Evolutionary conservation across 1,140 invertebrate genomes (phyloP).

Genomic region (Whitmania pigra): DNA sequence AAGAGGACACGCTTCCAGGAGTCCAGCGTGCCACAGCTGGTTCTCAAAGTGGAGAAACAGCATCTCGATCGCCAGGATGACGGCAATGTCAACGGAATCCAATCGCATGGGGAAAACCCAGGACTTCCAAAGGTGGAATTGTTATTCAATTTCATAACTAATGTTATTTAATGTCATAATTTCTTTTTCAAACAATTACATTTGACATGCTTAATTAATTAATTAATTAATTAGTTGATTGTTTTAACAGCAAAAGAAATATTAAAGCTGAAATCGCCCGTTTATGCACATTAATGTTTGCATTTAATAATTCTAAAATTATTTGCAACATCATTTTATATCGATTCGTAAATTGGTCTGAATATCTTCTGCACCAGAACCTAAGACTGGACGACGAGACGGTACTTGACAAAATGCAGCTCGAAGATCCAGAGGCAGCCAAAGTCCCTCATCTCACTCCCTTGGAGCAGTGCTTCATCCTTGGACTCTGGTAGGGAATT

Average conservation of each 20-base stretch:
- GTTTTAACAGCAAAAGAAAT: too few relatives aligned
- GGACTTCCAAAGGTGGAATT: conserved; percentile 40
- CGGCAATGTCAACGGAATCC: conserved; percentile 27
- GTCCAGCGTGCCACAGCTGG: conserved; percentile 64
- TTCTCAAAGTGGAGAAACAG: conserved; percentile 51
- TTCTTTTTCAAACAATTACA: too few relatives aligned
- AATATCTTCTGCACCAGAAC: conserved; percentile 26
- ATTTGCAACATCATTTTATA: too few relatives aligned
- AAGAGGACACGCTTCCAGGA: conserved; percentile 78
- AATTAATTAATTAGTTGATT: too few relatives aligned
- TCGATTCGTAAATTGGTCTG: not conserved
- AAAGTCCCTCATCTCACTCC: conserved; percentile 50
- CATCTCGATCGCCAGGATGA: not conserved
- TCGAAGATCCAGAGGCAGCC: conserved; percentile 50
- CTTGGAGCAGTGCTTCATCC: conserved; percentile 63
- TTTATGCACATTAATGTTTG: too few relatives aligned
- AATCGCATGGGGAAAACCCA: conserved; percentile 28
- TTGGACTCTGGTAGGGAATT: conserved; percentile 54
- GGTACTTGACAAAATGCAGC: conserved; percentile 61
- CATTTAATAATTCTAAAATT: too few relatives aligned
- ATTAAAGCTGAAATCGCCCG: too few relatives aligned
- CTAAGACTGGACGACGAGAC: conserved; percentile 63
- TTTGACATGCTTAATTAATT: too few relatives aligned
- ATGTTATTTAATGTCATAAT: too few relatives aligned
- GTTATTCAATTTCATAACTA: too few relatives aligned